Base-by-base conservation (phyloP, 2,113 vertebrate genomes). In the Siphamia tubifer region DNA sequence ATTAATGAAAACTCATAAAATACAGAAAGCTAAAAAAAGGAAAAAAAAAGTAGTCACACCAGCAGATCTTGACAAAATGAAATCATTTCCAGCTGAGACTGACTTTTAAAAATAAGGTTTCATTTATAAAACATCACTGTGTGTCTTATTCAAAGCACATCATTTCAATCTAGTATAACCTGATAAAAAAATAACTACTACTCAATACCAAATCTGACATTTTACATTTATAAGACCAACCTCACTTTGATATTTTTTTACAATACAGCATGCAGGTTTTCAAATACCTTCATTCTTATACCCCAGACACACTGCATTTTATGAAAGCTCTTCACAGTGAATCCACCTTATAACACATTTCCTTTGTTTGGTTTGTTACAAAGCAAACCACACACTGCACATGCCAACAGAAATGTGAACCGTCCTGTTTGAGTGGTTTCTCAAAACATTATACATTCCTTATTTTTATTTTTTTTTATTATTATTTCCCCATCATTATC, bases 1-100 rank as follows among this genome's bases (percentile, higher is more conserved):
- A 67, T 38, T 63, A 84, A 67, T 64, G 43, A 75, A 79, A 62
- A 65, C 79, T 69, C 71, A 69, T 57, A 35, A 71, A 53, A 67
- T 45, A 40, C 24, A 52, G 20, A 51, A 32, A 43, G 17, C 1
- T 6, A 2, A 12, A 28, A 36, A 47, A 58, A 31, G 20, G n/a
- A 65, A 73, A 53, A 47, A 44, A 38, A 53, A 47, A 44, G 34
- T 0, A 8, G 9, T 25, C 52, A 30, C 7, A 38, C 34, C 19
- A 19, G 51, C 3, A 51, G 49, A 35, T 28, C 27, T 40, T 27
- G 30, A 48, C n/a, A 27, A 72, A 79, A 79, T 71, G 23, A 57
- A 68, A 77, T 74, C 31, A 39, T 83, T 82, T 67, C 65, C 64
- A 60, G 21, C 27, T 54, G 72, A 66, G 28, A 34, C 8, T 85